Evolutionary conservation across 2,888 invertebrate species (phyloP).

Genomic region (Eretmocerus hayati): DNA sequence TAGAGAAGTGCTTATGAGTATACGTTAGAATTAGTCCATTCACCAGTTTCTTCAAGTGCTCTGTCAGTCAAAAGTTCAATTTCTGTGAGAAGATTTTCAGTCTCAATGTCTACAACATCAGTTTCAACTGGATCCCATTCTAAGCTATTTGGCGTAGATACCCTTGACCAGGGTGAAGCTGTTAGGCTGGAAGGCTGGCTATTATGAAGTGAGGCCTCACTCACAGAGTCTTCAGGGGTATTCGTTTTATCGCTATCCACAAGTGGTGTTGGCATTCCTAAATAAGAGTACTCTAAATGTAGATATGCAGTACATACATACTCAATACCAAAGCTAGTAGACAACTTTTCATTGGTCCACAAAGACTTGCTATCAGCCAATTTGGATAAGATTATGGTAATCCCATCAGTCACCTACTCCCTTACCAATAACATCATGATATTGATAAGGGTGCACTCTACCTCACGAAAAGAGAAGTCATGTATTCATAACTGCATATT

Average conservation of each 20-base stretch:
- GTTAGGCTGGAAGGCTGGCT: slow-evolving; percentile 41
- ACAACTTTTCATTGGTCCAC: background rate
- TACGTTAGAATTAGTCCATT: slow-evolving; percentile 38
- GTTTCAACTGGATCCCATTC: slow-evolving; percentile 62
- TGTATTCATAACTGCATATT: no score
- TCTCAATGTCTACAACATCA: slow-evolving; percentile 56
- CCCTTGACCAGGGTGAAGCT: slow-evolving; percentile 52
- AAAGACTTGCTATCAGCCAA: no score
- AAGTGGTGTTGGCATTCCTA: slow-evolving; percentile 32
- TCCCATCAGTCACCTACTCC: background rate
- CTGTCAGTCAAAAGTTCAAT: slow-evolving; percentile 61
- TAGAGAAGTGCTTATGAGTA: slow-evolving; percentile 13
- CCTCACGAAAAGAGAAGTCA: no score
- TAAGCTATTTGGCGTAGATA: slow-evolving; percentile 60
- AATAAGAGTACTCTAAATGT: slow-evolving; percentile 1
- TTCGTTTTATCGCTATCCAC: slow-evolving; percentile 25
- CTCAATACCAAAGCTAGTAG: no score
- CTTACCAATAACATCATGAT: no score
- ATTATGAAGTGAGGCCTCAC: slow-evolving; percentile 32
- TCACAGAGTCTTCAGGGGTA: slow-evolving; percentile 28
- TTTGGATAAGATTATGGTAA: no score
- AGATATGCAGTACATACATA: background rate
- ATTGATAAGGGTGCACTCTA: no score
- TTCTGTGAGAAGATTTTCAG: slow-evolving; percentile 59
- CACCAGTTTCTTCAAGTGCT: slow-evolving; percentile 61